These are phyloP conservation scores for Uloborus diversus DNA, from an alignment of 1,140 invertebrate species.

Conservation along the genomic window DNA sequence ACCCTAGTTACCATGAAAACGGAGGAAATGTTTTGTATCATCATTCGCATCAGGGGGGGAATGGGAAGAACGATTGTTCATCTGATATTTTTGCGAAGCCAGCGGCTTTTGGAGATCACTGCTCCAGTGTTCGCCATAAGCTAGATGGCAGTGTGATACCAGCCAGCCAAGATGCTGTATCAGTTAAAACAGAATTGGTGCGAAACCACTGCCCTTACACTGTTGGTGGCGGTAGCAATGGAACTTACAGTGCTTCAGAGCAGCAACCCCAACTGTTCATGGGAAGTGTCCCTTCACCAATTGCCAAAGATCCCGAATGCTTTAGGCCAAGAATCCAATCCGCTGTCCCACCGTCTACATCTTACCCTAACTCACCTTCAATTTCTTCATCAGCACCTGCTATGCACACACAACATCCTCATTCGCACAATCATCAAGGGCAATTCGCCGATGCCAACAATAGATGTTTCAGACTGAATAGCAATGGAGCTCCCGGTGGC, in stretches of 20 bases:
- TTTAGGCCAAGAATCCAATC: constrained; percentile 23
- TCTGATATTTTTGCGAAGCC: constrained; percentile 34
- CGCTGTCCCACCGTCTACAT: background rate
- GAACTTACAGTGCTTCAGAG: constrained; percentile 18
- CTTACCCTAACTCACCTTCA: constrained; percentile 21
- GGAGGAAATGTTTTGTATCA: constrained; percentile 21
- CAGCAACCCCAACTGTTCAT: constrained; percentile 29
- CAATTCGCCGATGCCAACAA: constrained; percentile 10
- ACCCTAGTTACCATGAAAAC: constrained; percentile 11
- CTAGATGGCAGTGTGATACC: background rate
- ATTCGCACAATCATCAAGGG: constrained; percentile 34
- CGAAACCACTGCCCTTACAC: constrained; percentile 43
- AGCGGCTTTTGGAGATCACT: constrained; percentile 22
- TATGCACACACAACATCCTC: too few relatives aligned
- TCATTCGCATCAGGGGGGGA: constrained; percentile 9
- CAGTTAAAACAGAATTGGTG: constrained; percentile 46
- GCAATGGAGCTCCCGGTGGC: background rate
- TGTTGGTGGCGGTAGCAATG: background rate
- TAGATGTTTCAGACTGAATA: constrained; percentile 17
- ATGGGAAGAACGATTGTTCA: constrained; percentile 27
- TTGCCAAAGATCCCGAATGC: constrained; percentile 49
- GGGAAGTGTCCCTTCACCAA: constrained; percentile 15
- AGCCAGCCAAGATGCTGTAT: constrained; percentile 46
- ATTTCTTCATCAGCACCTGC: constrained; percentile 17
- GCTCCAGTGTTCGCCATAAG: constrained; percentile 13